phyloP scores from a whole-genome alignment of 2,888 invertebrate species.

The Idaea biselata region DNA sequence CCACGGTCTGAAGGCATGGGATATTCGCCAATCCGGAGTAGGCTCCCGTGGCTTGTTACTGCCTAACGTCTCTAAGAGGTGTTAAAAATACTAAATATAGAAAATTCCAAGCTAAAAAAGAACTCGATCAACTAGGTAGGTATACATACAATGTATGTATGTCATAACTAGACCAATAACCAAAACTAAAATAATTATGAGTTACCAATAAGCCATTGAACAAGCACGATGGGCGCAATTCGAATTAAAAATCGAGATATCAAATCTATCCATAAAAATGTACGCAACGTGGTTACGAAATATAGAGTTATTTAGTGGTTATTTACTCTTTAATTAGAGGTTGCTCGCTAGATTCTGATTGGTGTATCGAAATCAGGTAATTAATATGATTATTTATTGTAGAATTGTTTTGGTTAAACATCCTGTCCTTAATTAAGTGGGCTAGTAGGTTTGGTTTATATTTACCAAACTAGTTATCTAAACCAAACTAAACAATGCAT shows the following conservation, averaged over 20 bases:
- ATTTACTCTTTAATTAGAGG: neutral
- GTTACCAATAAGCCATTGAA: neutral
- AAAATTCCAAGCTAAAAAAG: too few species aligned
- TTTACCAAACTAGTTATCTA: neutral
- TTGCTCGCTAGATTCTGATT: neutral
- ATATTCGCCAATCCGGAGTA: too few species aligned
- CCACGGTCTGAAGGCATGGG: too few species aligned
- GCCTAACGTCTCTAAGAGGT: too few species aligned
- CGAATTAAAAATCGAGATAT: neutral
- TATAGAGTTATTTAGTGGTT: neutral
- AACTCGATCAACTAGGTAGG: too few species aligned
- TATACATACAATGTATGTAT: too few species aligned
- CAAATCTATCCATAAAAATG: neutral
- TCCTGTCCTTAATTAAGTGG: neutral
- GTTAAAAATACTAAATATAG: too few species aligned
- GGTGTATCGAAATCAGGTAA: neutral
- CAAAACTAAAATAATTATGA: neutral
- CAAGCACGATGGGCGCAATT: neutral
- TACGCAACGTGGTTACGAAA: neutral
- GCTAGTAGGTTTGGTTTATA: neutral
- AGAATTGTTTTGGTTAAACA: neutral
- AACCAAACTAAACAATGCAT: neutral
- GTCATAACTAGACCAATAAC: neutral
- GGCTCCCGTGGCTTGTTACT: too few species aligned
- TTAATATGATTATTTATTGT: neutral